These are phyloP conservation scores for Drosophila ustulata DNA, from an alignment of 2,888 invertebrate species.

Conservation along the genomic window DNA sequence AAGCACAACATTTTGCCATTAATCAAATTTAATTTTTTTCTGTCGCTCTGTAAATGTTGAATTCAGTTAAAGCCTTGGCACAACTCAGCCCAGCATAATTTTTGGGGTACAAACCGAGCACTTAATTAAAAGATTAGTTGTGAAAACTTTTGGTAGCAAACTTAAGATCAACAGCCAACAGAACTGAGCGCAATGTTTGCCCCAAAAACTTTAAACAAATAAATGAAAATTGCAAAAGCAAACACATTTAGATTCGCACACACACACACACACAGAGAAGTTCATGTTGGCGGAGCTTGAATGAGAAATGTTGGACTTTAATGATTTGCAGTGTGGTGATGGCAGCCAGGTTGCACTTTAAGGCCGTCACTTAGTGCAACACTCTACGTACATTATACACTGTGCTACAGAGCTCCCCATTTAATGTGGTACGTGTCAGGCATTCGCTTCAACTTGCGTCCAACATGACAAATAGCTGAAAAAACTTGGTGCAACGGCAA, in stretches of 20 bases:
- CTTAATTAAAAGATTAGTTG: conserved; percentile 80
- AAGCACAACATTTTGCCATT: conserved; percentile 77
- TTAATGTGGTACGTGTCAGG: conserved; percentile 76
- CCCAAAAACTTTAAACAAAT: conserved; percentile 73
- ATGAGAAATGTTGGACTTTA: conserved; percentile 70
- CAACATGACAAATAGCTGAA: conserved; percentile 66
- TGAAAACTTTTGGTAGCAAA: conserved; percentile 68
- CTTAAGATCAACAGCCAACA: conserved; percentile 72
- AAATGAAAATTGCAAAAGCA: conserved; percentile 76
- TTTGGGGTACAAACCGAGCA: conserved; percentile 35
- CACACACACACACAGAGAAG: conserved; percentile 8
- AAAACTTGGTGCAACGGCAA: conserved; percentile 39
- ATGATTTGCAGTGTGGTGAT: conserved; percentile 62
- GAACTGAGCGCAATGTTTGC: conserved; percentile 62
- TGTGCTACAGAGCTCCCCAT: conserved; percentile 62
- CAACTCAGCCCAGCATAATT: conserved; percentile 52
- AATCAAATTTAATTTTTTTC: conserved; percentile 75
- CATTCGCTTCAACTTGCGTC: conserved; percentile 65
- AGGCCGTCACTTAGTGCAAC: conserved; percentile 45
- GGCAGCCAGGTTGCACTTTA: conserved; percentile 60
- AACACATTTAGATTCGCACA: conserved; percentile 69
- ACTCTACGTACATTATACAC: conserved; percentile 52
- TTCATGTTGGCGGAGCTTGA: conserved; percentile 37
- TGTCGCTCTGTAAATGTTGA: conserved; percentile 37
- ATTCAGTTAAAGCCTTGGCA: conserved; percentile 12